These are phyloP conservation scores for Planiliza haematocheilus DNA, from an alignment of 2,113 vertebrate species.

Conservation along the genomic window DNA sequence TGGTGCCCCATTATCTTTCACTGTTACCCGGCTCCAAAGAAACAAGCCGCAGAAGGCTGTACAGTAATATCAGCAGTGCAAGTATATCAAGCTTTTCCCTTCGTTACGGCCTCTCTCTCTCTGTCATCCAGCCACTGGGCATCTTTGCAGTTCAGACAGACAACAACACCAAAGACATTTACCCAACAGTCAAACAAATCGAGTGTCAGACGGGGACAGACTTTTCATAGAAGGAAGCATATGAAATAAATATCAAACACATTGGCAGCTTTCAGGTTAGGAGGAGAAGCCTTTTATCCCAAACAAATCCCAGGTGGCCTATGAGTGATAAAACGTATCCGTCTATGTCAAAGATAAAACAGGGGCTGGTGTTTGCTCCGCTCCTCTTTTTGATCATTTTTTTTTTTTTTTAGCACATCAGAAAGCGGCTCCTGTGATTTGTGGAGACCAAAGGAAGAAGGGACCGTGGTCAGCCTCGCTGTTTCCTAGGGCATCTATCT, in stretches of 20 bases:
- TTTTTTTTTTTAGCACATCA: slow-evolving; percentile 18
- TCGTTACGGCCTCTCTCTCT: not conserved
- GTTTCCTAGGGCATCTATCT: slow-evolving; percentile 22
- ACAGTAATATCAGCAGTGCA: slow-evolving; percentile 17
- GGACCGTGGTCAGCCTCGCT: slow-evolving; percentile 20
- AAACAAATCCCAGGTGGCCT: slow-evolving; percentile 42
- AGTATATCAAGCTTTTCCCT: slow-evolving; percentile 5
- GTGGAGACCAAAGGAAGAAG: slow-evolving; percentile 12
- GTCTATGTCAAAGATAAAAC: slow-evolving; percentile 55
- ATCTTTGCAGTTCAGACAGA: slow-evolving; percentile 38
- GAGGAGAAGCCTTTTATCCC: not conserved
- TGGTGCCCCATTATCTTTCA: slow-evolving; percentile 1
- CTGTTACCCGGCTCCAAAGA: slow-evolving; percentile 20
- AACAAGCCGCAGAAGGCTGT: slow-evolving; percentile 16
- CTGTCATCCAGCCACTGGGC: slow-evolving; percentile 31
- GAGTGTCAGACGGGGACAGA: slow-evolving; percentile 29
- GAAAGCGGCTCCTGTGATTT: slow-evolving; percentile 16
- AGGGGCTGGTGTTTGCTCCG: slow-evolving; percentile 4
- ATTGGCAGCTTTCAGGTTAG: slow-evolving; percentile 33
- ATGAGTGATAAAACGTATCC: slow-evolving; percentile 47
- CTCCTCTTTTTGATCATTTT: slow-evolving; percentile 30
- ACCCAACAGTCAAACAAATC: slow-evolving; percentile 6
- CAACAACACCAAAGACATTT: slow-evolving; percentile 39
- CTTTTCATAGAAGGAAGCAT: slow-evolving; percentile 16
- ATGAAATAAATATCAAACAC: slow-evolving; percentile 58